These are phyloP conservation scores for Lota lota DNA, from an alignment of 2,113 vertebrate genomes.

Conservation along the genomic window DNA sequence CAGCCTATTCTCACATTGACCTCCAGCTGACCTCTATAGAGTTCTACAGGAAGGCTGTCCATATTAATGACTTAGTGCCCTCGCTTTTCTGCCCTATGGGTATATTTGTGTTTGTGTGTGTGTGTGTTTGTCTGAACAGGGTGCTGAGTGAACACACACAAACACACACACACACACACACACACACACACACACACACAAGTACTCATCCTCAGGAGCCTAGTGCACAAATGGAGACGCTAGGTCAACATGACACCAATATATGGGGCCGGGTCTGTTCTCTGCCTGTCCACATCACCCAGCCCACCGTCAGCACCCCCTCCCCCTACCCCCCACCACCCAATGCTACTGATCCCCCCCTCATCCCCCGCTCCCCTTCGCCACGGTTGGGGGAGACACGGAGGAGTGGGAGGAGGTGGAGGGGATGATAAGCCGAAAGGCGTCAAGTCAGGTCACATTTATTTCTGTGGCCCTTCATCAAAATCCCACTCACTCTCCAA, in stretches of 20 bases:
- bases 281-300: slow-evolving; percentile 19
- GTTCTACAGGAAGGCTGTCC: no score
- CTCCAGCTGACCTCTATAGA: no score
- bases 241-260: slow-evolving; percentile 58
- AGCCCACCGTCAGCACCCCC: background rate
- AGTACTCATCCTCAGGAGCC: background rate
- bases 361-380: background rate
- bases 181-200: no score
- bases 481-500: no score
- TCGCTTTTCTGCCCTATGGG: no score
- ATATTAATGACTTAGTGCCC: no score
- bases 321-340: no score
- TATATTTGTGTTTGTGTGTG: slow-evolving; percentile 1
- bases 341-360: background rate
- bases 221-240: slow-evolving; percentile 41
- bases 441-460: no score
- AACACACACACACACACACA: no score
- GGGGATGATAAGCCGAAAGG: background rate
- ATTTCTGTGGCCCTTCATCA: no score
- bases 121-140: slow-evolving; percentile 2
- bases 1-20: no score
- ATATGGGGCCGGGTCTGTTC: slow-evolving; percentile 39
- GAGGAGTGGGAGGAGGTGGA: background rate
- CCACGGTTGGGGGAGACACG: no score
- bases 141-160: slow-evolving; percentile 10